Evolutionary conservation across 2,797 vertebrate species (phyloP).

Genomic region (Acanthurus tractus): DNA sequence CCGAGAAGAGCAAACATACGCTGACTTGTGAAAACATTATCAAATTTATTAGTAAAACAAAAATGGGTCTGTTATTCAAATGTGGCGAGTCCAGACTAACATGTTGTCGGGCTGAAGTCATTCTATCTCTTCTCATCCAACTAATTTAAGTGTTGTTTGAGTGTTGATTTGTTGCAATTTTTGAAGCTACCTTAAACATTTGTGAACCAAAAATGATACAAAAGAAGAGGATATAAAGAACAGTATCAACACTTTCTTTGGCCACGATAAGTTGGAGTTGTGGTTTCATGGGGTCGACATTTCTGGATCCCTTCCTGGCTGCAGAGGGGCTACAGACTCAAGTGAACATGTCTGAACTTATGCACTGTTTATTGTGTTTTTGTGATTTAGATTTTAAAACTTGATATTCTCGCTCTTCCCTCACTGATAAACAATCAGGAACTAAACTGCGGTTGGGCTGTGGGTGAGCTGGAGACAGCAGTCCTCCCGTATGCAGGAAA

Average conservation of each 20-base stretch:
- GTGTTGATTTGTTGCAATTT: not conserved
- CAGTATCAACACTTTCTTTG: not conserved
- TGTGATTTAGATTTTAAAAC: not conserved
- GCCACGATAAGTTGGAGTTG: too few relatives aligned
- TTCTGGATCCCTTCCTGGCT: not conserved
- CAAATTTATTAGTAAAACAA: not conserved
- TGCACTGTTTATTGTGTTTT: not conserved
- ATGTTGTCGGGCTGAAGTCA: not conserved
- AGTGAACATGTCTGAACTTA: not conserved
- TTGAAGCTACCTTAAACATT: not conserved
- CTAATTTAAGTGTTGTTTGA: not conserved
- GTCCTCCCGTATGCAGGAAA: not conserved
- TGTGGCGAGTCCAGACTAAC: too few relatives aligned
- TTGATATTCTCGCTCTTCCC: not conserved
- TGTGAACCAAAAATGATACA: too few relatives aligned
- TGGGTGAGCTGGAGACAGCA: not conserved
- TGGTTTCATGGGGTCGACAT: too few relatives aligned
- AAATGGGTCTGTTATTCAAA: too few relatives aligned
- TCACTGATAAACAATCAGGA: too few relatives aligned
- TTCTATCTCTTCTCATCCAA: not conserved
- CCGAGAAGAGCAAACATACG: not conserved
- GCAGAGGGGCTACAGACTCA: not conserved
- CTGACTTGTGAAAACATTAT: not conserved
- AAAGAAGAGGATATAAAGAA: not conserved
- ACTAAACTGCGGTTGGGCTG: too few relatives aligned